phyloP scores from a whole-genome alignment of 2,797 vertebrate species.

The Sitta carolinensis region DNA sequence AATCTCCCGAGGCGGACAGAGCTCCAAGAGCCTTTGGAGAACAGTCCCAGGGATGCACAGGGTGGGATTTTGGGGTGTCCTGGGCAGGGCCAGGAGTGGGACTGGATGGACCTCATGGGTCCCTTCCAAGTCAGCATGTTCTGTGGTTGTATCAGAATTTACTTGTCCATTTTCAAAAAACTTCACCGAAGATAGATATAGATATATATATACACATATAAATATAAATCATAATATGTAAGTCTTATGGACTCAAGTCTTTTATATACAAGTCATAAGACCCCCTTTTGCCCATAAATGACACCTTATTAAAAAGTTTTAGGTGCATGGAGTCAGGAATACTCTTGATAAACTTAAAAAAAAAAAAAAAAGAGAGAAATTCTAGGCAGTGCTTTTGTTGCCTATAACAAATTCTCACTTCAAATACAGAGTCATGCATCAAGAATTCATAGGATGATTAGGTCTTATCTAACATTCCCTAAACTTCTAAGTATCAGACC shows the following conservation, averaged over 20 bases:
- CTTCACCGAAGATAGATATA: background rate
- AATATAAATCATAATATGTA: no score
- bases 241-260: no score
- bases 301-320: background rate
- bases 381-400: no score
- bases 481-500: background rate
- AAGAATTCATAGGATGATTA: background rate
- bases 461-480: background rate
- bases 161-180: background rate
- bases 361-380: background rate
- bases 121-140: background rate
- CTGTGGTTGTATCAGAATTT: background rate
- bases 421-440: background rate
- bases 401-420: background rate
- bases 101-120: rapidly evolving
- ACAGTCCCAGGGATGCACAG: rapidly evolving
- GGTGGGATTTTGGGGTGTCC: no score
- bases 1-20: background rate
- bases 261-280: background rate
- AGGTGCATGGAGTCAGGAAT: rapidly evolving
- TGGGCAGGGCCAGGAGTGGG: rapidly evolving
- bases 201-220: background rate
- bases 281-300: background rate
- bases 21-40: background rate
- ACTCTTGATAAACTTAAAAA: rapidly evolving